These are phyloP conservation scores for Drosophila nr. medialis DNA, from an alignment of 2,888 invertebrate genomes.

Conservation along the genomic window DNA sequence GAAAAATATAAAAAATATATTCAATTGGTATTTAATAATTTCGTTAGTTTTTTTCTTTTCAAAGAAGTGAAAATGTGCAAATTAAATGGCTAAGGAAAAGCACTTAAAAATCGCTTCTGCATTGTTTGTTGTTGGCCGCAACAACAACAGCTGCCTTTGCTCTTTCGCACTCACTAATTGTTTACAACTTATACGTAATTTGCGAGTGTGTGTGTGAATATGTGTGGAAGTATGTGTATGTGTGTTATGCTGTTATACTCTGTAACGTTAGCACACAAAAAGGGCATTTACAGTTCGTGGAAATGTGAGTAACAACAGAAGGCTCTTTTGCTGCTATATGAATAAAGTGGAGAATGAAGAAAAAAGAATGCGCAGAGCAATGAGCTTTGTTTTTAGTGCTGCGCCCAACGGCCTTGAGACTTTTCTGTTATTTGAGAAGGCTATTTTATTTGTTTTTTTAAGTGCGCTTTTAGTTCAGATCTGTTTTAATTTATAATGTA, in stretches of 20 bases:
- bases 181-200: slow-evolving; percentile 55
- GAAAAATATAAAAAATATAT: slow-evolving; percentile 19
- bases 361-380: slow-evolving; percentile 6
- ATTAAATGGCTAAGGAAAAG: slow-evolving; percentile 37
- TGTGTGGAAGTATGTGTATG: slow-evolving; percentile 2
- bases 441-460: neutral
- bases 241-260: slow-evolving; percentile 34
- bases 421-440: neutral
- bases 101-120: slow-evolving; percentile 50
- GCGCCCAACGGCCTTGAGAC: neutral
- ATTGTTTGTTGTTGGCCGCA: slow-evolving; percentile 38
- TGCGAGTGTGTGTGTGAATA: neutral
- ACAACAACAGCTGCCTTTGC: slow-evolving; percentile 60
- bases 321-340: slow-evolving; percentile 1
- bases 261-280: slow-evolving; percentile 24
- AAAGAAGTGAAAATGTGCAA: slow-evolving; percentile 57
- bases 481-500: neutral
- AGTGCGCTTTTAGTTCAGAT: neutral
- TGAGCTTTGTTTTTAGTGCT: slow-evolving; percentile 2
- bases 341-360: slow-evolving; percentile 4
- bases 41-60: slow-evolving; percentile 10
- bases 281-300: slow-evolving; percentile 18
- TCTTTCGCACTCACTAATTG: slow-evolving; percentile 73
- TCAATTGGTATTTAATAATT: slow-evolving; percentile 42
- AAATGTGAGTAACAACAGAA: slow-evolving; percentile 24